Base-by-base conservation (phyloP, 1,140 invertebrate species). In the Teleopsis dalmanni region DNA sequence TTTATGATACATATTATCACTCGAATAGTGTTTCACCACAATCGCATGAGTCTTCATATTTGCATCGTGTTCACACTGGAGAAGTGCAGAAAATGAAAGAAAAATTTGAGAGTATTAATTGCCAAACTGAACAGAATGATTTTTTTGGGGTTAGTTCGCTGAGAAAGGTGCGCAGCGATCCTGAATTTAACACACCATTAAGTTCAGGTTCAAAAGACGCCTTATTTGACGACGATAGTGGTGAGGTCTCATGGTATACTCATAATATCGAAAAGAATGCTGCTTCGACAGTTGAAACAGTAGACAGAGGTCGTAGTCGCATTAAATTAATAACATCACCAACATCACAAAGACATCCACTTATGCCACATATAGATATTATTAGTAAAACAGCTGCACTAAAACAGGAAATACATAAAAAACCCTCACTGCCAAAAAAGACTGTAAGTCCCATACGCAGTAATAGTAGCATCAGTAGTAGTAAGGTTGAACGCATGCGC, bases 331-430 rank as follows among this genome's bases (percentile, higher is more conserved):
- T 75, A 22, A 72, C 78, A 11, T 77, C 81, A 9, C 81, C 83
- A 1, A 79, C 83, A 26, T 76, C 77, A 0, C 73, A 78, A n/a
- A 81, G 81, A 33, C 81, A 89, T 58, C 75, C 87, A 4, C 81
- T 81, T 37, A 88, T 91, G 85, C 88, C 88, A 0, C 87, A 87
- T 58, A 90, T 91, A 27, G 88, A 92, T 60, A 81, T 91, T 2
- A 91, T 91, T 53, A 89, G 87, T 58, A 89, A 89, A 70, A 80
- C 85, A 19, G 87, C 85, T 0, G 76, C 79, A 4, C 65, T 91
- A 29, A 75, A 75, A 13, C 72, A 75, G 6, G n/a, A n/a, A n/a
- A n/a, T n/a, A 5, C 43, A 56, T 14, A 5, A 49, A 62, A 36
- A 55, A 62, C 16, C 70, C 52, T 41, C 57, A 59, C 8, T 9